These are phyloP conservation scores for Danaus plexippus DNA, from an alignment of 1,140 invertebrate genomes.

Conservation along the genomic window DNA sequence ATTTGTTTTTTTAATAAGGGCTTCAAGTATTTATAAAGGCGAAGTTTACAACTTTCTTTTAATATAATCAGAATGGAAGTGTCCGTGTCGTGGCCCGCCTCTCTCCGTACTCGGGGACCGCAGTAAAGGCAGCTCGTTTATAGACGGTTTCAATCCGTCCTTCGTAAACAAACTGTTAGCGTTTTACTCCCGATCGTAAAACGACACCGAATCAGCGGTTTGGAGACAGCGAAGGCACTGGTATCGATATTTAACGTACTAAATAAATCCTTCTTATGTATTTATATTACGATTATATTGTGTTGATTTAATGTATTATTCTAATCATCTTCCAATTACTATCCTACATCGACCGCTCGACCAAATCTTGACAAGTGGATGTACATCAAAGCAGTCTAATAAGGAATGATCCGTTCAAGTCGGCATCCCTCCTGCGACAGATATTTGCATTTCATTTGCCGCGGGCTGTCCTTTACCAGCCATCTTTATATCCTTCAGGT, in stretches of 20 bases:
- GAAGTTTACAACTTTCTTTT: too few species aligned
- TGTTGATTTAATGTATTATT: too few species aligned
- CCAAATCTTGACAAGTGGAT: conserved; percentile 4
- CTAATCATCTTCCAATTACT: too few species aligned
- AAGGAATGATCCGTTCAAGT: conserved; percentile 22
- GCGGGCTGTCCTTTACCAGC: conserved; percentile 33
- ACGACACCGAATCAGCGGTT: conserved; percentile 56
- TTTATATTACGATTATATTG: too few species aligned
- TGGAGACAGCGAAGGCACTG: conserved; percentile 17
- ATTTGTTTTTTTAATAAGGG: too few species aligned
- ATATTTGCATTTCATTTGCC: conserved; percentile 64
- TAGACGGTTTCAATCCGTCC: conserved; percentile 34
- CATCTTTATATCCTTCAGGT: conserved; percentile 64
- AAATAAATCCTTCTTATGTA: too few species aligned
- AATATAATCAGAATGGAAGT: too few species aligned
- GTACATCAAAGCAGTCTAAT: conserved; percentile 12
- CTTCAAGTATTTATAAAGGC: too few species aligned
- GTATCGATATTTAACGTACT: conserved; percentile 2
- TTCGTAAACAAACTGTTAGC: conserved; percentile 62
- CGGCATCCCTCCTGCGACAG: conserved; percentile 29
- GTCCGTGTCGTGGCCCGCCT: too few species aligned
- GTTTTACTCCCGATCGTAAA: conserved; percentile 63
- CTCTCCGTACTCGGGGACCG: conserved; percentile 5
- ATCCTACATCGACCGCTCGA: background rate
- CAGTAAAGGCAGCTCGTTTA: conserved; percentile 37